A percentile compares a stretch with the other conserved stretches of the same genome.
These are phyloP conservation scores for Gambusia holbrooki DNA, from an alignment of 2,113 vertebrate species.

Conservation along the genomic window DNA sequence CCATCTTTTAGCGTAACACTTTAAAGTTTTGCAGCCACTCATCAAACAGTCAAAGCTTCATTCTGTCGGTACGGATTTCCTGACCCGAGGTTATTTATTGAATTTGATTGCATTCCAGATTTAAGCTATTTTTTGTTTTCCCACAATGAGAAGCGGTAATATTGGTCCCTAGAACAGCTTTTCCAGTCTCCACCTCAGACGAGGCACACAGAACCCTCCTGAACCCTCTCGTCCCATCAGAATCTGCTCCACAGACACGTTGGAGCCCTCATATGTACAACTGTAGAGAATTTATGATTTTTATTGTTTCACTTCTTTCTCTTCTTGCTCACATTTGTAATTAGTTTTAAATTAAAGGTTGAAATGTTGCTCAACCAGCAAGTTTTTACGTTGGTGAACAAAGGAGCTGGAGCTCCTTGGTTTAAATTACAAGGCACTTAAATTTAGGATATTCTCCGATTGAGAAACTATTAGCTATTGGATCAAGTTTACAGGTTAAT, in stretches of 20 bases:
- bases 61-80: constrained; percentile 1
- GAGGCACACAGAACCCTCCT: constrained; percentile 43
- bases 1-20: constrained; percentile 84
- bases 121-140: constrained; percentile 70
- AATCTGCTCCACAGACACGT: constrained; percentile 52
- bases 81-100: constrained; percentile 54
- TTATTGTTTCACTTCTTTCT: constrained; percentile 46
- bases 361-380: constrained; percentile 91
- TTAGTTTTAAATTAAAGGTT: constrained; percentile 66
- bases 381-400: constrained; percentile 85
- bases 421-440: constrained; percentile 73
- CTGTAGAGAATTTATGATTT: constrained; percentile 66
- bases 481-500: constrained; percentile 42
- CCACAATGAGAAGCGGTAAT: constrained; percentile 61
- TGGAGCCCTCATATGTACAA: constrained; percentile 57
- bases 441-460: constrained; percentile 46
- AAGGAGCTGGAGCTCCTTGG: constrained; percentile 59
- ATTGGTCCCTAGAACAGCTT: constrained; percentile 50
- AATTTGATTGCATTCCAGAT: constrained; percentile 75
- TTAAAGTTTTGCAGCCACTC: constrained; percentile 72
- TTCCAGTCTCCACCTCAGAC: constrained; percentile 20
- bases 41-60: neutral
- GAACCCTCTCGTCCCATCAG: constrained; percentile 38
- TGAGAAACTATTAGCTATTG: constrained; percentile 34
- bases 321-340: constrained; percentile 57